Evolutionary conservation across 2,797 vertebrate species (phyloP).

Genomic region (Pelochelys cantorii): DNA sequence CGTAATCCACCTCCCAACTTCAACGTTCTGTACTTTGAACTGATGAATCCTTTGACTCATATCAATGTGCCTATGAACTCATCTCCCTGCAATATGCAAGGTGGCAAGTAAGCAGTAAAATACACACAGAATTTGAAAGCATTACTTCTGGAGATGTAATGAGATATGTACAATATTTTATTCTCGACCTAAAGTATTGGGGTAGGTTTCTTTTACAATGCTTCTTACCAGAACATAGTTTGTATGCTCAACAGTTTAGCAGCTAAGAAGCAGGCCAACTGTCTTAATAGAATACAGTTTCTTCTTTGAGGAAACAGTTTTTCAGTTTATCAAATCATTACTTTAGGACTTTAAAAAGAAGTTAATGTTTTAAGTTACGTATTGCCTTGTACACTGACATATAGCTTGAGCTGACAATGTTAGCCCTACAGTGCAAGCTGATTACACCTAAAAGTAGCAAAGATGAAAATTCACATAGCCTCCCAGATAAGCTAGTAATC

Average conservation of each 20-base stretch:
- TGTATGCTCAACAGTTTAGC: not conserved
- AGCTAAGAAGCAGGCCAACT: not conserved
- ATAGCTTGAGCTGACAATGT: not conserved
- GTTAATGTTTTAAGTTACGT: not conserved
- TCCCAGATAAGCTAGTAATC: rapidly evolving
- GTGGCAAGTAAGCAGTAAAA: no score
- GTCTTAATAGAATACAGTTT: not conserved
- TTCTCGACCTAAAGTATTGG: no score
- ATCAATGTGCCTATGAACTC: not conserved
- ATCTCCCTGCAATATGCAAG: not conserved
- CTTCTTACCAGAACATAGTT: not conserved
- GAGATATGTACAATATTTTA: no score
- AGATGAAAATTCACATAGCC: not conserved
- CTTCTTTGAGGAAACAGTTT: not conserved
- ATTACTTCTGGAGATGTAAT: no score
- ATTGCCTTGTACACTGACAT: not conserved
- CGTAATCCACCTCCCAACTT: not conserved
- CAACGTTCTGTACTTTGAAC: not conserved
- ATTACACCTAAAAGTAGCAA: not conserved
- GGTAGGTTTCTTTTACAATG: not conserved
- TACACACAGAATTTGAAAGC: no score
- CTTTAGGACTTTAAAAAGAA: not conserved
- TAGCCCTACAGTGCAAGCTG: not conserved
- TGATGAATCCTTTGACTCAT: not conserved
- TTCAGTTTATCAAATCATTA: not conserved